Base-by-base conservation (phyloP, 2,888 invertebrate species). In the Amphipyra tragopoginis region DNA sequence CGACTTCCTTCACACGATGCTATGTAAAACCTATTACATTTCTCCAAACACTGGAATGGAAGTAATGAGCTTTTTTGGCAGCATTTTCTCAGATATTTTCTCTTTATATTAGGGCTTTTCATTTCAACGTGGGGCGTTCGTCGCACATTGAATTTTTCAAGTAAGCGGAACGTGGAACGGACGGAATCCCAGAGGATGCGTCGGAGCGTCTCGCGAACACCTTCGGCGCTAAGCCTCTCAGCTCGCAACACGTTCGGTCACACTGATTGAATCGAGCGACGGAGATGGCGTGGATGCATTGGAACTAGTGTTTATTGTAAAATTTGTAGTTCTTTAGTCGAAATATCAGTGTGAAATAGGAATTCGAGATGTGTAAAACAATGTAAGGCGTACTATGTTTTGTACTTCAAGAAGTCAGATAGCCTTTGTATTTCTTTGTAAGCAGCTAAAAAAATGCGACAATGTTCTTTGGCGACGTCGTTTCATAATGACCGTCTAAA, bases 111-210 rank as follows among this genome's bases (percentile, higher is more conserved):
- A 76, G 55, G 14, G 75, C 69, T 79, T 77, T 79, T 77, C 69
- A 68, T 78, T 80, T 75, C 76, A 72, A 57, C 62, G 63, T 64
- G 72, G 75, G 64, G 74, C 53, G 77, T 72, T 79, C 72, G 74
- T 77, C 69, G 82, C 72, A 89, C 88, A 92, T 93, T 90, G 90
- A 88, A 92, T 92, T 91, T 92, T 86, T 89, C 88, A 88, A 83
- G 86, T 79, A 82, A 81, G 78, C 75, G 55, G 74, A 68, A 73
- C 62, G 68, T 50, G 61, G 72, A 65, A 79, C 78, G 82, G 65
- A 58, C 65, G 84, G 86, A 92, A 86, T 91, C 91, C 93, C 90
- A 45, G 67, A 85, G 92, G 92, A 91, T 87, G 87, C 84, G 85
- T 75, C 73, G 85, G 83, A 87, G 86, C 85, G 83, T 72, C 67